These are phyloP conservation scores for Megaleporinus macrocephalus DNA, from an alignment of 2,113 vertebrate genomes.

Conservation along the genomic window DNA sequence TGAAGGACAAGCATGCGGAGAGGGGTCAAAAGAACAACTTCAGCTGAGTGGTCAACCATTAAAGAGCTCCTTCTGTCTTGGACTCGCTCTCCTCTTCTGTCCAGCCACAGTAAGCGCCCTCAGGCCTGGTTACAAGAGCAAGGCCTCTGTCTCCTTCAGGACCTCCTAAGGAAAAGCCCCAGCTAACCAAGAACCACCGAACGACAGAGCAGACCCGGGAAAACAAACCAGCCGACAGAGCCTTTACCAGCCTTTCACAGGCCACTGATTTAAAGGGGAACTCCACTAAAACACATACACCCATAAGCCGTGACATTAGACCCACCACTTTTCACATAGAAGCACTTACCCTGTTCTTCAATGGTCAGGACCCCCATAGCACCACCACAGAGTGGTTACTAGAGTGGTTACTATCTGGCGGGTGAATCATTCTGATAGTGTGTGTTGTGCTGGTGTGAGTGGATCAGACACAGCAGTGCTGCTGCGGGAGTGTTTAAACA, in stretches of 20 bases:
- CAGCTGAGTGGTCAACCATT: background rate
- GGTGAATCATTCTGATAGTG: too few species aligned
- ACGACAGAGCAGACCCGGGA: background rate
- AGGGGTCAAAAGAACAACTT: slow-evolving; percentile 9
- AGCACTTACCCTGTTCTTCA: too few species aligned
- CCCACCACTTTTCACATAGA: too few species aligned
- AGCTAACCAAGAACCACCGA: slow-evolving; percentile 4
- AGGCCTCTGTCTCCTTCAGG: slow-evolving; percentile 16
- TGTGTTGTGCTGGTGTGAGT: too few species aligned
- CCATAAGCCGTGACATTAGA: too few species aligned
- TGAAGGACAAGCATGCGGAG: background rate
- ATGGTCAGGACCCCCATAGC: too few species aligned
- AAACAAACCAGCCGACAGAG: background rate
- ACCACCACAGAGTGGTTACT: too few species aligned
- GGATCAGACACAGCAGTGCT: too few species aligned
- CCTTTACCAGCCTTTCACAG: slow-evolving; percentile 9
- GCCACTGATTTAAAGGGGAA: background rate
- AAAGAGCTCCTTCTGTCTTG: slow-evolving; percentile 4
- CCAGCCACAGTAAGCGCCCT: background rate
- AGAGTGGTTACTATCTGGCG: too few species aligned
- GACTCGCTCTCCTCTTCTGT: background rate
- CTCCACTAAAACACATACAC: too few species aligned
- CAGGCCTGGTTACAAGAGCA: slow-evolving; percentile 27
- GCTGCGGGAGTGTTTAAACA: too few species aligned
- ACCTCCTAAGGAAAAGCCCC: background rate